Percentiles rank a stretch among this genome's conserved stretches.
Evolutionary conservation across 2,888 invertebrate genomes (phyloP).

Genomic region (Emmelina monodactyla): DNA sequence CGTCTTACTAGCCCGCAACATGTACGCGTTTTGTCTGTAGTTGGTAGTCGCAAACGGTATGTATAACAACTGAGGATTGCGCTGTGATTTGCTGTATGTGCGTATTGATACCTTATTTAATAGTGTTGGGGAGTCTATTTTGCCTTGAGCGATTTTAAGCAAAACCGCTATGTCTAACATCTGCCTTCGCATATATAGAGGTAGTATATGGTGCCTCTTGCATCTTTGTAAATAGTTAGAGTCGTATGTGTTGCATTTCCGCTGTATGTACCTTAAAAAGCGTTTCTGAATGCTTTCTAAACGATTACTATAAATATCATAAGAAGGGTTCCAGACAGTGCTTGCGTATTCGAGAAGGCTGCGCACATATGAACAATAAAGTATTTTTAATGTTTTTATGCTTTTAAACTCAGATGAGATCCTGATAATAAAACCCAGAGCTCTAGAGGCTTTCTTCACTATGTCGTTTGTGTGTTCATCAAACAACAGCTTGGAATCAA

Average conservation of each 20-base stretch:
- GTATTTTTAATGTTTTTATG: slow-evolving; percentile 7
- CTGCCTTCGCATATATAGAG: no score
- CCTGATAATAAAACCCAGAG: slow-evolving; percentile 1
- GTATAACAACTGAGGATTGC: no score
- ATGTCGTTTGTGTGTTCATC: background rate
- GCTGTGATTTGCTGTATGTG: no score
- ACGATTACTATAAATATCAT: slow-evolving; percentile 6
- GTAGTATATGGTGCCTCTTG: background rate
- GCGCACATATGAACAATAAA: slow-evolving; percentile 10
- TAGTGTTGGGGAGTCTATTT: no score
- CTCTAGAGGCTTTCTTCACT: background rate
- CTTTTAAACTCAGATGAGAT: slow-evolving; percentile 4
- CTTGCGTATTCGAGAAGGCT: slow-evolving; percentile 9
- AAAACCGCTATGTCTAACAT: no score
- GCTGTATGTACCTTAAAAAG: slow-evolving; percentile 1
- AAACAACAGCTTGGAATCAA: background rate
- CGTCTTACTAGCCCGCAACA: no score
- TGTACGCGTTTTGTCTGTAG: no score
- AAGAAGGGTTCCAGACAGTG: slow-evolving; percentile 8
- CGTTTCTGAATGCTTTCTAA: slow-evolving; percentile 8
- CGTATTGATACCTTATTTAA: no score
- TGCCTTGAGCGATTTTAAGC: no score
- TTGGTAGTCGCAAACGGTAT: no score
- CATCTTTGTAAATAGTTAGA: background rate
- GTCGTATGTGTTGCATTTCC: background rate